A percentile compares a stretch with the other conserved stretches of the same genome.
Conservation (phyloP, 23 tunicate genomes). For the Trididemnum clinides region DNA sequence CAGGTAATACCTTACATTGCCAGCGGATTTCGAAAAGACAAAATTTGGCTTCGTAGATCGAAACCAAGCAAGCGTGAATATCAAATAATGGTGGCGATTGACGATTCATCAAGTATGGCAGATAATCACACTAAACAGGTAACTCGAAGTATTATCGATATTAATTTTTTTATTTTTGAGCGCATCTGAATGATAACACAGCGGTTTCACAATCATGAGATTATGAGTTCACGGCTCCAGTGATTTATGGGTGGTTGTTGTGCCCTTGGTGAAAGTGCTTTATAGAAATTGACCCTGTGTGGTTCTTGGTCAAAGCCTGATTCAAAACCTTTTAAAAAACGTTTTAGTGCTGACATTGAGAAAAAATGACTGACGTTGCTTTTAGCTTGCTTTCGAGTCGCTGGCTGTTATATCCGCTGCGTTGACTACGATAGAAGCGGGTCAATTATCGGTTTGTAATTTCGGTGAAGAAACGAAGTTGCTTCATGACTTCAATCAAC, state of each 20-base stretch:
- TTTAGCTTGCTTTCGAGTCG: constrained; percentile 93
- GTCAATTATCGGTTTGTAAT: constrained; percentile 72
- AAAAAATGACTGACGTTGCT: no score
- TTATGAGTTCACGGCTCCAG: no score
- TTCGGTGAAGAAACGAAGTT: constrained; percentile 80
- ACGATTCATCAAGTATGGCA: constrained; percentile 90
- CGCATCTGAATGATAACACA: no score
- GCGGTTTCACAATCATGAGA: no score
- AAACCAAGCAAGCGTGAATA: constrained; percentile 88
- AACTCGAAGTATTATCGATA: no score
- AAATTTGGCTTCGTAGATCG: constrained; percentile 94
- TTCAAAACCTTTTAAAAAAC: no score
- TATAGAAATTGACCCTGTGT: no score
- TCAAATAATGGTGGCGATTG: constrained; percentile 93
- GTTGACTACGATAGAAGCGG: constrained; percentile 80
- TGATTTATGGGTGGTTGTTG: no score
- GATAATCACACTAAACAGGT: constrained; percentile 96
- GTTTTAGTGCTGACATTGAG: no score
- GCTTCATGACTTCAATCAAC: constrained; percentile 73
- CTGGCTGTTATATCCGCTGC: constrained; percentile 90
- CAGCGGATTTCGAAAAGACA: constrained; percentile 91
- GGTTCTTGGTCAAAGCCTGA: no score
- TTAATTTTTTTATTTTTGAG: no score
- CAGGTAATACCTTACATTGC: constrained; percentile 95
- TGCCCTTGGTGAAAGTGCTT: no score